phyloP scores from a whole-genome alignment of 30 jellyfish, hydroid and myxozoan species.

The Aurelia sp. region DNA sequence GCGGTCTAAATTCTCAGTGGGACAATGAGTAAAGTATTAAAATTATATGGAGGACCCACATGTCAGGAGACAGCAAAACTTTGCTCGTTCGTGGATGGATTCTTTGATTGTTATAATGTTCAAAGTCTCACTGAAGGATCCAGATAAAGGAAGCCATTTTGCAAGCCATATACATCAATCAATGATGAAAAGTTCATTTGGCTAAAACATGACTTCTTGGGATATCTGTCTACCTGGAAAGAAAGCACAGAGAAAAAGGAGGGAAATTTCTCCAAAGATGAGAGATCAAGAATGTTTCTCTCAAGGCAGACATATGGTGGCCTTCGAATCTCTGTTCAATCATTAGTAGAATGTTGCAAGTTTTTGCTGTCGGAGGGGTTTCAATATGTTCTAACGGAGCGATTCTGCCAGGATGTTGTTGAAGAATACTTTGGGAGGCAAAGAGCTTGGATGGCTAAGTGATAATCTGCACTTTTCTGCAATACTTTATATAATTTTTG shows the following conservation, averaged over 20 bases:
- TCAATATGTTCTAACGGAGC: conserved; percentile 32
- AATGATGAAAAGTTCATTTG: conserved; percentile 48
- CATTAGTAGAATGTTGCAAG: conserved; percentile 31
- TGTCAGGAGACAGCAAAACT: conserved; percentile 43
- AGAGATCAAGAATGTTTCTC: conserved; percentile 33
- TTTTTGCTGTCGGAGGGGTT: conserved; percentile 21
- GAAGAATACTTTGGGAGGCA: conserved; percentile 46
- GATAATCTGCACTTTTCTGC: not conserved
- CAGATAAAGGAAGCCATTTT: conserved; percentile 17
- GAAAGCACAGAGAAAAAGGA: too few species aligned
- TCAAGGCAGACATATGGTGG: conserved; percentile 48
- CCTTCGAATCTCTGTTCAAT: conserved; percentile 23
- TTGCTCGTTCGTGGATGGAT: conserved; percentile 38
- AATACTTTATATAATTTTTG: too few species aligned
- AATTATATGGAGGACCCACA: not conserved
- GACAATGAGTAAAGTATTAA: conserved; percentile 10
- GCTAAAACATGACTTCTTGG: conserved; percentile 31
- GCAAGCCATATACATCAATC: conserved; percentile 33
- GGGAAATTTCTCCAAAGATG: too few species aligned
- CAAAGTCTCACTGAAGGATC: conserved; percentile 31
- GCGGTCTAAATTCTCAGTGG: conserved; percentile 56
- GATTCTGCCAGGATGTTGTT: conserved; percentile 42
- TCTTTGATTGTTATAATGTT: conserved; percentile 58
- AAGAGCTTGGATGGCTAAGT: conserved; percentile 41
- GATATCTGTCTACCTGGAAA: not conserved